Evolutionary conservation across 2,888 invertebrate genomes (phyloP).

Genomic region (Seladonia tumulorum): DNA sequence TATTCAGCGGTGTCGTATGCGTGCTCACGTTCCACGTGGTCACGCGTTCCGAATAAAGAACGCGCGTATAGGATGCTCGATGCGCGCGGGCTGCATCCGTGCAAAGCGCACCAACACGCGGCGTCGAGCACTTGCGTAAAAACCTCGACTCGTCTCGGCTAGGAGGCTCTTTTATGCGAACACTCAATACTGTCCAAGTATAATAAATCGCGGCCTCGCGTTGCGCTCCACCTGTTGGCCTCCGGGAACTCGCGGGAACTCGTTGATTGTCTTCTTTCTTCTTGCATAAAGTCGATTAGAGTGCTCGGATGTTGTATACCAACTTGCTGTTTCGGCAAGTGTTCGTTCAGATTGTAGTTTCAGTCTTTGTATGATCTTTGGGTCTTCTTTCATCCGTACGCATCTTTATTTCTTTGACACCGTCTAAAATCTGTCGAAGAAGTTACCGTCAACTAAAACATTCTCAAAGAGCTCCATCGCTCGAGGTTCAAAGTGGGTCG

Average conservation of each 20-base stretch:
- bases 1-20: slow-evolving; percentile 57
- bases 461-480: background rate
- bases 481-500: background rate
- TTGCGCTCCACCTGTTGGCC: background rate
- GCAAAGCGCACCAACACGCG: slow-evolving; percentile 12
- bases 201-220: background rate
- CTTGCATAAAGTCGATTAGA: background rate
- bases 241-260: background rate
- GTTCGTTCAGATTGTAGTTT: background rate
- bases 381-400: too few relatives aligned
- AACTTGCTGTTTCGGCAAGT: background rate
- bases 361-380: background rate
- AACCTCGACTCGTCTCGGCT: background rate
- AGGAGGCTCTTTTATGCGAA: background rate
- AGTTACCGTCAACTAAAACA: background rate
- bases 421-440: background rate
- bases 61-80: slow-evolving; percentile 38
- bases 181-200: background rate
- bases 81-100: slow-evolving; percentile 31
- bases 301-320: background rate
- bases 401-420: too few relatives aligned
- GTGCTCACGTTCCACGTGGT: slow-evolving; percentile 51
- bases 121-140: background rate
- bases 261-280: background rate
- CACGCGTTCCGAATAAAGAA: slow-evolving; percentile 70